Evolutionary conservation across 2,888 invertebrate genomes (phyloP), one percentile per base, ranked within the genome.

Genomic region (Heteromurus nitidus): DNA sequence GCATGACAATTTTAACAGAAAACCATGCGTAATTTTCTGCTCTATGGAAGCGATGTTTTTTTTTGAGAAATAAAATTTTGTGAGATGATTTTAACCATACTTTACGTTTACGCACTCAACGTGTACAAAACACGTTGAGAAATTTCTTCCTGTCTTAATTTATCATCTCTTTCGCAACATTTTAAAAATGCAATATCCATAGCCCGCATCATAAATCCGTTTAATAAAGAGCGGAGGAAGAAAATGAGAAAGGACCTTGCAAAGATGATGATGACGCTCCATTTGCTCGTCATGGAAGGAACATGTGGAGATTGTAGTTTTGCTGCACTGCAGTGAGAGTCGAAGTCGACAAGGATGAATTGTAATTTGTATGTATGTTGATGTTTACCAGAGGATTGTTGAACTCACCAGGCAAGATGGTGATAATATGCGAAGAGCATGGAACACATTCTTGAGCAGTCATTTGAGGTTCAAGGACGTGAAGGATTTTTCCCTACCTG

Each of bases 391-490:
- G 44, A 50, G n/a, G 74, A 64, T 75, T 55, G 28, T 67, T 75
- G 74, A 75, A 75, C 74, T 65, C 55, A 20, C 30, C 3, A 24
- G 50, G 7, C 3, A n/a, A 11, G 50, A 50, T 36, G 62, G 20
- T 31, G 31, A 30, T 24, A n/a, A 36, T 16, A 31, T 44, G 44
- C 26, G 30, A 64, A 64, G 53, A 65, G 55, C 65, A 44, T 62
- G 73, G 30, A 77, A 64, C 16, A 64, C 64, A 75, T 77, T 77
- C 77, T 60, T 77, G 30, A 53, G 69, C 60, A 77, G 77, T 77
- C 77, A 77, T 62, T 31, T 24, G 50, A 68, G 69, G 77, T 77
- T 77, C 77, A 77, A 77, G 77, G 77, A 69, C 77, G 50, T 18
- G n/a, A 67, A 24, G 53, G n/a, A 24, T 60, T 16, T 50, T 73